Evolutionary conservation across 2,797 vertebrate species (phyloP).

Genomic region (Danio jaintianensis): DNA sequence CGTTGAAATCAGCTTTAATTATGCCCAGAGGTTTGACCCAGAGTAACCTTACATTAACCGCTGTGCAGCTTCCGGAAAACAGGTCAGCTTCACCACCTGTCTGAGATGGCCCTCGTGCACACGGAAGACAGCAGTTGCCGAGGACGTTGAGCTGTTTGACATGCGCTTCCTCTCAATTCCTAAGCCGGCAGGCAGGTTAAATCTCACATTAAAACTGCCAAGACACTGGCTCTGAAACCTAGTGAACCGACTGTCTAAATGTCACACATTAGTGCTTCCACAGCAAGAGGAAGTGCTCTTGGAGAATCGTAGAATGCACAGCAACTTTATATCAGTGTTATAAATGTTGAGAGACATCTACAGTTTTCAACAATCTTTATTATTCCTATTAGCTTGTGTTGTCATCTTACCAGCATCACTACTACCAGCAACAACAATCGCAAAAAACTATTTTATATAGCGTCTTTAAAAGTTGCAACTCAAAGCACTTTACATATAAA

Average conservation of each 20-base stretch:
- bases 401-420: neutral
- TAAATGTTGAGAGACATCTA: neutral
- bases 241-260: neutral
- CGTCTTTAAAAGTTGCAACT: too few relatives aligned
- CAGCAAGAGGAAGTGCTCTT: neutral
- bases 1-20: conserved; percentile 41
- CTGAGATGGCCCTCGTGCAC: neutral
- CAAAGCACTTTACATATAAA: too few relatives aligned
- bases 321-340: neutral
- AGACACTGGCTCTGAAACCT: neutral
- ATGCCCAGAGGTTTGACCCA: conserved; percentile 30
- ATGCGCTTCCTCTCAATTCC: neutral
- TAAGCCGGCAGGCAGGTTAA: neutral
- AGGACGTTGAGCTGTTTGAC: conserved; percentile 26
- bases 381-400: neutral
- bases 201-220: conserved; percentile 17
- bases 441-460: too few relatives aligned
- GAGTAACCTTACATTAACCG: conserved; percentile 16
- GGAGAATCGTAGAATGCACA: neutral
- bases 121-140: neutral
- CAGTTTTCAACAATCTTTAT: neutral
- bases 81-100: conserved; percentile 1
- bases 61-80: neutral
- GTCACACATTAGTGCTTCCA: neutral
- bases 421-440: too few relatives aligned